Evolutionary conservation across 2,113 vertebrate genomes (phyloP), one percentile per base, ranked within the genome.

Genomic region (Forbesichthys papilliferus): DNA sequence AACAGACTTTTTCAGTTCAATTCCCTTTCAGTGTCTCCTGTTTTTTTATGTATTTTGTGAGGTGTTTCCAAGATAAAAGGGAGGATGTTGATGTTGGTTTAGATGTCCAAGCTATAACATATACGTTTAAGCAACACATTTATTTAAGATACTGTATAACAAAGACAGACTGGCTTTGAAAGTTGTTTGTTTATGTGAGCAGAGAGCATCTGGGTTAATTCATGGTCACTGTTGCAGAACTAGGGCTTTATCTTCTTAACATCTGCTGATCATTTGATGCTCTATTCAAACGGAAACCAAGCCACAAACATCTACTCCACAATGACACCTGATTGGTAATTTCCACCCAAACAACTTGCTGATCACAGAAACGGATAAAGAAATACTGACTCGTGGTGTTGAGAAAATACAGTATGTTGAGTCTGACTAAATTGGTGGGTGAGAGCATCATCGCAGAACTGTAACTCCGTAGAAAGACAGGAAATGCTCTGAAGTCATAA

Each of bases 371-470:
- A 9, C 0, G 13, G 47, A 33, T 20, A 3, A 62, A 59, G n/a
- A 70, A 62, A 66, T 63, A 18, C 48, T 47, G 33, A 27, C 5
- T 63, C 70, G 57, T 14, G 10, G 33, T 66, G 20, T 63, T 12
- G 12, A 20, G 49, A 13, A 27, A 27, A 27, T 27, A 27, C 49
- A 51, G 12, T 51, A 11, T 51, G 11, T 71, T 76, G 64, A 84
- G 66, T 79, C 81, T 61, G 14, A 71, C 47, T 34, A 48, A n/a
- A 74, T 18, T 0, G 16, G 64, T 67, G 73, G 10, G 6, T 70
- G 71, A 33, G 59, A 77, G 77, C 69, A 69, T 75, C 49, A 51
- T 27, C 27, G 27, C 71, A 49, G 47, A 73, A 5, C 75, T 67
- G 66, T 16, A 6, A 33, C 13, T 73, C 64, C 33, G 63, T 66